phyloP scores from a whole-genome alignment of 2,113 vertebrate genomes.

The Tyto alba region DNA sequence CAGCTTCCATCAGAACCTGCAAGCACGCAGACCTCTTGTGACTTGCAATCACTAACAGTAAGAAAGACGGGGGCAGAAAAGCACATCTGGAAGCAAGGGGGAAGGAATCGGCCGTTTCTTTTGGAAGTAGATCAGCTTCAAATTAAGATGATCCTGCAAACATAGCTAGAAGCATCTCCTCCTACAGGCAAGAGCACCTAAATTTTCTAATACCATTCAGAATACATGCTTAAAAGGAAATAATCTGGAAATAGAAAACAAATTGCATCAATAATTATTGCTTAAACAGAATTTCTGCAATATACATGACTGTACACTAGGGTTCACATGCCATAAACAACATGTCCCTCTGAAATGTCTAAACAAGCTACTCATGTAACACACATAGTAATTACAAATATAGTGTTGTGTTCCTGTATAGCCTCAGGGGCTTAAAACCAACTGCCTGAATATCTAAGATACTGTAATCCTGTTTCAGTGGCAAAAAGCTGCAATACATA shows the following conservation, averaged over 20 bases:
- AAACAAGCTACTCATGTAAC: background rate
- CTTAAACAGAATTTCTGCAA: background rate
- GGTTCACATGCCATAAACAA: background rate
- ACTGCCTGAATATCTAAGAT: background rate
- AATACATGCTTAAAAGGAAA: background rate
- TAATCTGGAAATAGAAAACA: background rate
- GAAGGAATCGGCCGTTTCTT: background rate
- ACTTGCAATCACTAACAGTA: background rate
- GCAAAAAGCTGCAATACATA: background rate
- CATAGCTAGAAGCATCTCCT: background rate
- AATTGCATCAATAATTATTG: background rate
- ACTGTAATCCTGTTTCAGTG: background rate
- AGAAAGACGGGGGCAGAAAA: background rate
- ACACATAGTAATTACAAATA: background rate
- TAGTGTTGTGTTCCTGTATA: background rate
- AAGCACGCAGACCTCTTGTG: background rate
- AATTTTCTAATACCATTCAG: fast-evolving
- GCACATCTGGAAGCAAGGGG: background rate
- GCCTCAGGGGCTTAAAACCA: background rate
- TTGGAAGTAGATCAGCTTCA: background rate
- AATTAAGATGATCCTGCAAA: background rate
- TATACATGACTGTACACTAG: background rate
- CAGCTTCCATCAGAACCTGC: background rate
- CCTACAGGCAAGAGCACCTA: background rate
- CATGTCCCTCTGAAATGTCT: background rate